Base-by-base conservation (phyloP, 2,888 invertebrate genomes). In the Elmis aenea region DNA sequence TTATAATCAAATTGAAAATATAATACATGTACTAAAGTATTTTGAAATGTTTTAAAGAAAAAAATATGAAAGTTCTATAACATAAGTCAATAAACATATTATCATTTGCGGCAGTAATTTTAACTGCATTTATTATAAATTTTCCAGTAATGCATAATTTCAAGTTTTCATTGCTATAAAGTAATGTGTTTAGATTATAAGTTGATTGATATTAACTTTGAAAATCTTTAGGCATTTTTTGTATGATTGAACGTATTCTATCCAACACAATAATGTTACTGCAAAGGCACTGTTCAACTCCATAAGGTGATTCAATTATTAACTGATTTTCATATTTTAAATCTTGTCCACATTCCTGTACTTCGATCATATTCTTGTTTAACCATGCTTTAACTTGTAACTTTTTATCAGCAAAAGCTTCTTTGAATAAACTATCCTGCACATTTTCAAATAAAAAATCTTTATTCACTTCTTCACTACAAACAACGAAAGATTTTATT, bases 291-390 rank as follows among this genome's bases (percentile, higher is more conserved):
- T 64, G 59, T 13, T 65, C 57, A 6, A 52, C 46, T 15, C 55
- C 58, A 58, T 68, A 70, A 2, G 68, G 69, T 4, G 67, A 62
- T 16, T 58, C 51, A 29, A 69, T 66, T 9, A 57, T 48, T 27
- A 69, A 42, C 41, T 62, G 55, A 29, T 65, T 58, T 33, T 61
- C 62, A 14, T 69, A 51, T 50, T 59, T 61, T 10, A 69, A 49
- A 15, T 53, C 46, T 29, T 60, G 54, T 15, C 61, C 66, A 11
- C 51, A 51, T 48, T 67, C 68, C 33, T 51, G 52, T 2, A 66
- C 58, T 33, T 63, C 53, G 24, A 69, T 57, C 26, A 55, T 51
- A 53, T 66, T 63, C 28, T 58, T 54, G 30, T 52, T 41, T 11
- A 69, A 48, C 67, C 67, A 69, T 16, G 55, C 57, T 37, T 58